Conservation (phyloP, 1,140 invertebrate species). For the Pararge aegeria region DNA sequence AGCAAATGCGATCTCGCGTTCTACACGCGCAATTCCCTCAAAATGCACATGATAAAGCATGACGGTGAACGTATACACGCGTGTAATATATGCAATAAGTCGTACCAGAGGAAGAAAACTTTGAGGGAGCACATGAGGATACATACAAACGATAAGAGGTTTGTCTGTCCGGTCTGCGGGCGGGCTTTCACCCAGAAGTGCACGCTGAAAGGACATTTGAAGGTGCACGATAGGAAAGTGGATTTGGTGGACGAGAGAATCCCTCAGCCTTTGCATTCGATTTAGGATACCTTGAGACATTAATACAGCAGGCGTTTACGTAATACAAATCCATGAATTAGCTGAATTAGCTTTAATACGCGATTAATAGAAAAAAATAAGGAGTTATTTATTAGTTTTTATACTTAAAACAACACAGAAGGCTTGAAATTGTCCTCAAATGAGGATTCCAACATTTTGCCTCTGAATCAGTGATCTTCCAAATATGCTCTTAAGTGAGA, state of each 20-base stretch:
- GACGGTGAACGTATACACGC: constrained; percentile 78
- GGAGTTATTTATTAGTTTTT: no score
- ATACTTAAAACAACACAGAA: no score
- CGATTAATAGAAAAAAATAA: no score
- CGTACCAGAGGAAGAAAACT: constrained; percentile 74
- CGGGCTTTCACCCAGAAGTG: constrained; percentile 83
- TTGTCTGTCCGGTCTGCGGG: constrained; percentile 84
- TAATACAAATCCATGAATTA: no score
- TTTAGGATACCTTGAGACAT: not conserved
- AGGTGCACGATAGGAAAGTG: constrained; percentile 58
- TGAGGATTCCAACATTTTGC: no score
- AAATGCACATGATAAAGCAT: constrained; percentile 89
- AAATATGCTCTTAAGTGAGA: no score
- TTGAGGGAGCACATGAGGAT: constrained; percentile 84
- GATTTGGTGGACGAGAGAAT: constrained; percentile 21
- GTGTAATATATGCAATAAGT: constrained; percentile 68
- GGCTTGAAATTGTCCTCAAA: no score
- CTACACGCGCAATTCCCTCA: constrained; percentile 78
- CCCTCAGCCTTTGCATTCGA: constrained; percentile 20
- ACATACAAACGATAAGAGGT: constrained; percentile 87
- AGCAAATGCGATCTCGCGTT: constrained; percentile 70
- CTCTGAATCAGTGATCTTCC: no score
- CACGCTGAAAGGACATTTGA: constrained; percentile 75
- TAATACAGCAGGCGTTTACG: no score
- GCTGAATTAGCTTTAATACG: no score